phyloP scores from a whole-genome alignment of 2,113 vertebrate species.

The Semnopithecus entellus region DNA sequence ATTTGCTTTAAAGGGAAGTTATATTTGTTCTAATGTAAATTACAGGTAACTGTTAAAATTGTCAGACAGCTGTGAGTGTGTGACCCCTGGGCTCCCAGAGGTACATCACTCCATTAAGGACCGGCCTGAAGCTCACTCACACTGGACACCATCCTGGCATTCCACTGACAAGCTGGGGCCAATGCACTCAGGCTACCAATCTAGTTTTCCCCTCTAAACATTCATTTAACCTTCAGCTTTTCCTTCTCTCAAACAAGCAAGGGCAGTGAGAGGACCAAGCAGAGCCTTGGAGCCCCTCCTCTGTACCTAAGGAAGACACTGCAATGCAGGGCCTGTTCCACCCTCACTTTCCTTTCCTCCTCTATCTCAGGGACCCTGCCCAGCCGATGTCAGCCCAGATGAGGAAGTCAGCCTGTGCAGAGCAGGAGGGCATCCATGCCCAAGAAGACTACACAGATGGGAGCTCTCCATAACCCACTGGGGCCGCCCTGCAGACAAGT shows the following conservation, averaged over 20 bases:
- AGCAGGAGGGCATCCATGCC: neutral
- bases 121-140: neutral
- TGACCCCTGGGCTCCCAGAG: neutral
- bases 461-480: neutral
- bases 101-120: neutral
- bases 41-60: neutral
- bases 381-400: neutral
- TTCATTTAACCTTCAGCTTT: neutral
- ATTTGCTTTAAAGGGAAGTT: neutral
- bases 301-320: neutral
- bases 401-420: neutral
- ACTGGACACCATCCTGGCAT: neutral
- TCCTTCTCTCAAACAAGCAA: neutral
- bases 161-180: neutral
- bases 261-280: neutral
- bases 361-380: neutral
- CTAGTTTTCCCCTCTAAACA: neutral
- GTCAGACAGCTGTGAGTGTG: neutral
- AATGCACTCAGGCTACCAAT: neutral
- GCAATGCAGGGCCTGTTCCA: neutral
- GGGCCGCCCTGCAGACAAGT: neutral
- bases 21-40: neutral
- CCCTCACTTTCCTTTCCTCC: neutral
- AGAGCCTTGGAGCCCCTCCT: rapidly evolving
- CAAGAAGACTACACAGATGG: neutral